Evolutionary conservation across 2,888 invertebrate species (phyloP).

Genomic region (Drosophila birchii): DNA sequence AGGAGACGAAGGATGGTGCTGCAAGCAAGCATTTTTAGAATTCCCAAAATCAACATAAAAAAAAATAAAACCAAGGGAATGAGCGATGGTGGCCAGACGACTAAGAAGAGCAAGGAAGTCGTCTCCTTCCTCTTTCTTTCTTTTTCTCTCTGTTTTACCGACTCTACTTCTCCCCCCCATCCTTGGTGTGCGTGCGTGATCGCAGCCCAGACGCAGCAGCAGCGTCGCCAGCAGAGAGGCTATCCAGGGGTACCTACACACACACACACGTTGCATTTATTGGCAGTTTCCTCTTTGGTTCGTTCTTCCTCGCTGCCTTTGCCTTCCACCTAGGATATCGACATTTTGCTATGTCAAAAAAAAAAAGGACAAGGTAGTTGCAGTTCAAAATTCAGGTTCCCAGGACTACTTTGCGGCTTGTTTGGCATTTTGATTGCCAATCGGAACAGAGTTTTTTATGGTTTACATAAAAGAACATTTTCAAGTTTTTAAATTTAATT

Average conservation of each 20-base stretch:
- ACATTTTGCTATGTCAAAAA: conserved; percentile 14
- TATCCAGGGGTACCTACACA: conserved; percentile 7
- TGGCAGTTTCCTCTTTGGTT: conserved; percentile 24
- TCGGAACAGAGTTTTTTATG: too few relatives aligned
- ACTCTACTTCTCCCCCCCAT: conserved; percentile 1
- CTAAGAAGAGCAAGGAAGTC: conserved; percentile 41
- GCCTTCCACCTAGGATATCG: conserved; percentile 20
- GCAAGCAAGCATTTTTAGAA: conserved; percentile 68
- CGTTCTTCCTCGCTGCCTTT: conserved; percentile 20
- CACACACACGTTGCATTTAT: conserved; percentile 25
- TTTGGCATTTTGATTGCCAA: background rate
- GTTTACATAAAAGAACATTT: too few relatives aligned
- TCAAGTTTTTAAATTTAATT: too few relatives aligned
- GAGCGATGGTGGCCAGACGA: conserved; percentile 46
- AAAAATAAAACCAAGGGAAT: conserved; percentile 49
- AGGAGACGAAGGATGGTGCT: conserved; percentile 46
- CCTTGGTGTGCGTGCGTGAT: conserved; percentile 31
- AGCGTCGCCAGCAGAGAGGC: conserved; percentile 30
- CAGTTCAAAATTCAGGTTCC: background rate
- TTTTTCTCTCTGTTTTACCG: background rate
- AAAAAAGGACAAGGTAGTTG: conserved; percentile 3
- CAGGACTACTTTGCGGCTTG: background rate
- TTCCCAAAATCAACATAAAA: conserved; percentile 70
- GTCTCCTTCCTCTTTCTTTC: background rate
- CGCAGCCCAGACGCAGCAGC: conserved; percentile 48